Conservation (phyloP, 2,888 invertebrate species). For the Habroteleia sp. region DNA sequence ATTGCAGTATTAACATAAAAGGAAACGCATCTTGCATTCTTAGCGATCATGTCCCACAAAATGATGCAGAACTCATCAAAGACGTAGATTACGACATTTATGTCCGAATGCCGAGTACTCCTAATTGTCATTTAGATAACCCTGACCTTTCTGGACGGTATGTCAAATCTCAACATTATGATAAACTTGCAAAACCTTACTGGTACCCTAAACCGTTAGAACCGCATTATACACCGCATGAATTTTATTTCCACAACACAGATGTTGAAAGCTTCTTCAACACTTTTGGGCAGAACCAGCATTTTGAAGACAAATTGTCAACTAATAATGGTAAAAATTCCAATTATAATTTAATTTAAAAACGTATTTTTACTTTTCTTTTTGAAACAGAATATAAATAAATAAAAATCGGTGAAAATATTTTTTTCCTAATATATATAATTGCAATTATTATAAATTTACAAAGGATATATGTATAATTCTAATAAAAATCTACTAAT, state of each 20-base stretch:
- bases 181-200: background rate
- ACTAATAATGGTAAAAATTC: conserved; percentile 9
- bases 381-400: no score
- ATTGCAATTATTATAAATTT: no score
- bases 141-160: conserved; percentile 2
- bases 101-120: conserved; percentile 79
- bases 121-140: conserved; percentile 65
- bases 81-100: conserved; percentile 86
- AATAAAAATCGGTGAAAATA: no score
- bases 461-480: no score
- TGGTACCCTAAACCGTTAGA: conserved; percentile 28
- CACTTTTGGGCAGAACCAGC: conserved; percentile 3
- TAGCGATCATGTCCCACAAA: conserved; percentile 81
- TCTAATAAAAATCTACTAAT: no score
- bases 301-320: conserved; percentile 6
- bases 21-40: conserved; percentile 85
- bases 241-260: background rate
- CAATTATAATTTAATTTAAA: no score
- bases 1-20: conserved; percentile 82
- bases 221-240: no score
- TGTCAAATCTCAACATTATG: background rate
- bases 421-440: no score
- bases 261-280: conserved; percentile 10
- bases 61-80: conserved; percentile 82
- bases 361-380: no score